Conservation (phyloP, 2,797 vertebrate genomes). For the Sternarchorhynchus goeldii region DNA sequence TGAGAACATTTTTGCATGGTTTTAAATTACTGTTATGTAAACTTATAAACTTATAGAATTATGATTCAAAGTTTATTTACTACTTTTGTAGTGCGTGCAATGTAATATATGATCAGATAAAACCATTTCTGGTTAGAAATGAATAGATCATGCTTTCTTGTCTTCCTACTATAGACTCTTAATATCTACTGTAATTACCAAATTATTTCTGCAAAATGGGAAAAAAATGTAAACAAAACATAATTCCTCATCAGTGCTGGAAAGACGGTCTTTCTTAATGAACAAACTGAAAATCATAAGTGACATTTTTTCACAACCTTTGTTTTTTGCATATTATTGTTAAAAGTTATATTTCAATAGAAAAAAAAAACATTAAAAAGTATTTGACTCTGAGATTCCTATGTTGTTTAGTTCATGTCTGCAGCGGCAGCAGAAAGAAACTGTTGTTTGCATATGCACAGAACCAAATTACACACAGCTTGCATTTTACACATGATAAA, state of each 20-base stretch:
- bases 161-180: constrained; percentile 27
- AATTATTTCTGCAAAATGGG: neutral
- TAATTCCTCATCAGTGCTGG: neutral
- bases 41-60: no score
- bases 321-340: constrained; percentile 13
- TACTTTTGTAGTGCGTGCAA: neutral
- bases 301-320: constrained; percentile 10
- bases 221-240: neutral
- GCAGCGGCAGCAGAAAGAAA: no score
- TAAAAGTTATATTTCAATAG: constrained; percentile 12
- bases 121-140: constrained; percentile 1
- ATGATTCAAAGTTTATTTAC: neutral
- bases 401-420: neutral
- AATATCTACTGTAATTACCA: neutral
- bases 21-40: neutral
- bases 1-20: no score
- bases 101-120: neutral
- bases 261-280: constrained; percentile 18
- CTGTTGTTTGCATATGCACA: neutral
- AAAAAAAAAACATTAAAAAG: neutral
- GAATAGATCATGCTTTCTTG: neutral
- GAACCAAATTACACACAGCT: neutral
- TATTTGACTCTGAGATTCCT: no score
- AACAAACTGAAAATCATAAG: neutral
- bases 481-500: neutral